Conservation (phyloP, 2,888 invertebrate genomes). For the Acanthoscelides obtectus region DNA sequence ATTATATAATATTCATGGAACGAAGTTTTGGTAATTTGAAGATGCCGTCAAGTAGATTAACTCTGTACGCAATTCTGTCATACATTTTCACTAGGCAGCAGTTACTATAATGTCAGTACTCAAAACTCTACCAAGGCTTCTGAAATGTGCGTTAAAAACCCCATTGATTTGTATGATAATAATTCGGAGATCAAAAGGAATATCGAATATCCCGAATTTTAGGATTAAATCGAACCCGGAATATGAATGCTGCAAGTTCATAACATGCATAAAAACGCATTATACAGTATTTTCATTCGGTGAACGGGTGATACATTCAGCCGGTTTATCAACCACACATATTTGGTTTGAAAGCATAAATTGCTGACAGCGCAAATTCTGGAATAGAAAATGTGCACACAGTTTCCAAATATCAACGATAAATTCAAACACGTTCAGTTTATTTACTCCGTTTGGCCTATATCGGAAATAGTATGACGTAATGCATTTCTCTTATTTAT, state of each 20-base stretch:
- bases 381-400: background rate
- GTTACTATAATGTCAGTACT: no score
- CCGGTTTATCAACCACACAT: conserved; percentile 4
- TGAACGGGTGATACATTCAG: conserved; percentile 41
- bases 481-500: background rate
- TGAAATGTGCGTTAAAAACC: no score
- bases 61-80: no score
- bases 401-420: background rate
- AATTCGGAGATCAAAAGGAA: no score
- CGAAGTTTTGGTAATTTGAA: no score
- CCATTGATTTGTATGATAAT: no score
- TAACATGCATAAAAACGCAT: conserved; percentile 16
- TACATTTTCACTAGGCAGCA: no score
- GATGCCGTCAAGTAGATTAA: no score
- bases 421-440: background rate
- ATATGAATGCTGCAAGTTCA: conserved; percentile 38
- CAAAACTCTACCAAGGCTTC: no score
- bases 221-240: no score
- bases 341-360: background rate
- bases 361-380: background rate
- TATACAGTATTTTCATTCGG: background rate
- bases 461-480: background rate
- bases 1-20: no score
- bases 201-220: no score
- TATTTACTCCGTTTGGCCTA: background rate